These are phyloP conservation scores for Cyrtonyx montezumae DNA, from an alignment of 2,113 vertebrate species.

Conservation along the genomic window DNA sequence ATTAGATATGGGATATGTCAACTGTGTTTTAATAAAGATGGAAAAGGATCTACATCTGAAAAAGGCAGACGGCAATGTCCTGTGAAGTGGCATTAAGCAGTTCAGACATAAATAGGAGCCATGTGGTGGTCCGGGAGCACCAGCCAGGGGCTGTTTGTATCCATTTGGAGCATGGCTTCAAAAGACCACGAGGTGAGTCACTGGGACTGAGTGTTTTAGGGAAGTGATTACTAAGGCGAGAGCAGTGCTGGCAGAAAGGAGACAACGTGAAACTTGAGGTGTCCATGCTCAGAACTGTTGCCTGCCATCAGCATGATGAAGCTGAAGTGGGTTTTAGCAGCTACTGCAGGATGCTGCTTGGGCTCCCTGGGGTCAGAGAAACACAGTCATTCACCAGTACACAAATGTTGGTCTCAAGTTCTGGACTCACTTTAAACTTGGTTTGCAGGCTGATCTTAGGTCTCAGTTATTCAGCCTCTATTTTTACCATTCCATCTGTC, in stretches of 20 bases:
- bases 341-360: background rate
- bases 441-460: background rate
- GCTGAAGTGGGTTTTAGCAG: background rate
- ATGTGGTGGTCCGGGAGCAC: background rate
- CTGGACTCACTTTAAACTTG: background rate
- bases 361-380: background rate
- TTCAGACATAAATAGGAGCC: background rate
- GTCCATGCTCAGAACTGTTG: background rate
- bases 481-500: background rate
- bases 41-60: background rate
- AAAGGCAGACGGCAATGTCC: background rate
- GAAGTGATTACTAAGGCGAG: background rate
- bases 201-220: accelerated
- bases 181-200: background rate
- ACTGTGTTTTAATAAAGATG: background rate
- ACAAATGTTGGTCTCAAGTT: background rate
- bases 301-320: background rate
- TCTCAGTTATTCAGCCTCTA: background rate
- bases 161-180: background rate
- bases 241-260: background rate
- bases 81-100: accelerated
- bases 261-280: background rate
- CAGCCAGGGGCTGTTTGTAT: background rate
- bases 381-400: background rate
- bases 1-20: background rate